A percentile compares a stretch with the other conserved stretches of the same genome.
phyloP scores from a whole-genome alignment of 2,888 invertebrate genomes.

The Ferrisia virgata region DNA sequence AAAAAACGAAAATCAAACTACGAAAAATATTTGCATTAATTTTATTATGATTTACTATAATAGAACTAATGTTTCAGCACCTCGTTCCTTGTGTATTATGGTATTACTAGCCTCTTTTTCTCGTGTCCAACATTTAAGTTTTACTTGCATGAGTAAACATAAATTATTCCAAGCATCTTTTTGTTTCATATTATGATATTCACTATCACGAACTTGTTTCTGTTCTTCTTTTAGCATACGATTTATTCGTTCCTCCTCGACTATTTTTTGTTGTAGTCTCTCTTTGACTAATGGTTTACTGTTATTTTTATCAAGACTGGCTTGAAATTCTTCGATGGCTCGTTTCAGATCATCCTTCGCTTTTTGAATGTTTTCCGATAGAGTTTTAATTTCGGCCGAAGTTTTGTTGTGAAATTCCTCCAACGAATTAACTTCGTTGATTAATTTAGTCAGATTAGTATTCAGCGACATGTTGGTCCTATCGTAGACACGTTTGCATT shows the following conservation, averaged over 20 bases:
- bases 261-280: conserved; percentile 61
- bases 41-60: background rate
- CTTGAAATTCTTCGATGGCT: conserved; percentile 35
- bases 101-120: conserved; percentile 5
- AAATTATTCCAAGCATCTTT: conserved; percentile 39
- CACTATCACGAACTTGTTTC: conserved; percentile 53
- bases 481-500: conserved; percentile 66
- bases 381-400: background rate
- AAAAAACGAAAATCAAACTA: no score
- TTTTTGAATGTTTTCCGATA: conserved; percentile 1
- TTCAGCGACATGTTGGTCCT: conserved; percentile 61
- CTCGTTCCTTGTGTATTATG: conserved; percentile 36
- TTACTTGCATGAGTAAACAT: background rate
- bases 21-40: background rate
- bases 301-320: conserved; percentile 20
- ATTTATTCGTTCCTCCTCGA: conserved; percentile 60
- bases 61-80: conserved; percentile 36
- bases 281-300: conserved; percentile 56
- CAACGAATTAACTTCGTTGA: conserved; percentile 47
- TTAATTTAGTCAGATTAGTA: conserved; percentile 53
- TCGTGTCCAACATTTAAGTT: background rate
- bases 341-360: conserved; percentile 17
- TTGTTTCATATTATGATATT: background rate
- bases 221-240: conserved; percentile 55
- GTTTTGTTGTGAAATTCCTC: background rate